phyloP scores from a whole-genome alignment of 2,888 invertebrate genomes.

The Metacarcinus magister region DNA sequence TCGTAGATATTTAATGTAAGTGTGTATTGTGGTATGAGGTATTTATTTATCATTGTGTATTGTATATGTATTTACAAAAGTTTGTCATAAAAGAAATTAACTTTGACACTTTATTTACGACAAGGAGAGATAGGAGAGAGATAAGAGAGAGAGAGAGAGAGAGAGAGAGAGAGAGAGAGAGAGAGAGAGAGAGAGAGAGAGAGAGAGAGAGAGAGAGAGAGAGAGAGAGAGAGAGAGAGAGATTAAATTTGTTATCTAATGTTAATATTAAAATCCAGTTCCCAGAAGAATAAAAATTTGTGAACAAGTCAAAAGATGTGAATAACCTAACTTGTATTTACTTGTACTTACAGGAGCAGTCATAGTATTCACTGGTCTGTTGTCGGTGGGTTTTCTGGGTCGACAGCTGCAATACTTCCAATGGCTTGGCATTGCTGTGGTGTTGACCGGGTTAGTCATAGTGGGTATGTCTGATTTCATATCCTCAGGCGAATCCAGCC shows the following conservation, averaged over 20 bases:
- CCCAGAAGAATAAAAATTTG: no score
- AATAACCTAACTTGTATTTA: background rate
- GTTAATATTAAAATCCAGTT: no score
- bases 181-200: background rate
- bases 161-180: background rate
- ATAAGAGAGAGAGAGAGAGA: no score
- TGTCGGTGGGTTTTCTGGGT: slow-evolving; percentile 92
- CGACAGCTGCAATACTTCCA: slow-evolving; percentile 88
- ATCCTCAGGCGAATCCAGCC: slow-evolving; percentile 83
- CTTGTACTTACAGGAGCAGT: slow-evolving; percentile 88
- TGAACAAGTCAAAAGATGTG: no score
- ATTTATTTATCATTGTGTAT: no score
- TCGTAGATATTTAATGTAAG: no score
- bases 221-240: no score
- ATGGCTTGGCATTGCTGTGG: slow-evolving; percentile 91
- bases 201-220: no score
- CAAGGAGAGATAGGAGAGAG: background rate
- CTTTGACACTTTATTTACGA: background rate
- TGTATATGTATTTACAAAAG: no score
- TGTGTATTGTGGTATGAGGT: no score
- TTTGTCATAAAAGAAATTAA: no score
- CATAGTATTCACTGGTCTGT: slow-evolving; percentile 94
- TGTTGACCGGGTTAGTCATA: slow-evolving; percentile 89
- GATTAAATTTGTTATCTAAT: no score
- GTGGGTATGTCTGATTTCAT: slow-evolving; percentile 91